Conservation (phyloP, 2,888 invertebrate genomes). For the Nomada flava region DNA sequence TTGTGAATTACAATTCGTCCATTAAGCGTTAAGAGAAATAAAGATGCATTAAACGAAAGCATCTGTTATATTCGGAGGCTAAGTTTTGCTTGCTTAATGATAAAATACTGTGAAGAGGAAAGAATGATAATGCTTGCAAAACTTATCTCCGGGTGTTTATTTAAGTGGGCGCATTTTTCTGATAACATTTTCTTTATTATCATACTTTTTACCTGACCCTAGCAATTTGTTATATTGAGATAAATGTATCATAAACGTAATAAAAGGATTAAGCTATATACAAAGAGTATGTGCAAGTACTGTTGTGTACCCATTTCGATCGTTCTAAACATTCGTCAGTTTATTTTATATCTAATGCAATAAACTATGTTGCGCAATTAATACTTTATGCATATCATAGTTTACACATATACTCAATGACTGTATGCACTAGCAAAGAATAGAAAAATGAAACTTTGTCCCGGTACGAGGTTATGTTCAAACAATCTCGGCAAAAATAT, state of each 20-base stretch:
- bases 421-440: background rate
- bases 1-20: conserved; percentile 69
- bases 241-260: conserved; percentile 57
- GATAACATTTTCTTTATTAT: conserved; percentile 61
- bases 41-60: conserved; percentile 32
- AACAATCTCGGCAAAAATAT: conserved; percentile 42
- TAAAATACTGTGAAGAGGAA: background rate
- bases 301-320: background rate
- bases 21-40: conserved; percentile 63
- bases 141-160: conserved; percentile 47
- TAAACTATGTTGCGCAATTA: background rate
- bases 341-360: background rate
- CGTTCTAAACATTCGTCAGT: background rate
- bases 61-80: conserved; percentile 29
- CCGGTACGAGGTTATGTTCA: conserved; percentile 55
- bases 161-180: conserved; percentile 59
- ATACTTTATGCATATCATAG: background rate
- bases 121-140: conserved; percentile 15
- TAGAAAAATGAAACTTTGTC: background rate
- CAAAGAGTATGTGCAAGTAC: conserved; percentile 6
- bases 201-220: conserved; percentile 66
- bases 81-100: conserved; percentile 33
- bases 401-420: background rate
- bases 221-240: conserved; percentile 67
- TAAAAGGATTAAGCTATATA: conserved; percentile 57